Conservation (phyloP, 1,140 invertebrate species). For the Diorhabda sublineata region DNA sequence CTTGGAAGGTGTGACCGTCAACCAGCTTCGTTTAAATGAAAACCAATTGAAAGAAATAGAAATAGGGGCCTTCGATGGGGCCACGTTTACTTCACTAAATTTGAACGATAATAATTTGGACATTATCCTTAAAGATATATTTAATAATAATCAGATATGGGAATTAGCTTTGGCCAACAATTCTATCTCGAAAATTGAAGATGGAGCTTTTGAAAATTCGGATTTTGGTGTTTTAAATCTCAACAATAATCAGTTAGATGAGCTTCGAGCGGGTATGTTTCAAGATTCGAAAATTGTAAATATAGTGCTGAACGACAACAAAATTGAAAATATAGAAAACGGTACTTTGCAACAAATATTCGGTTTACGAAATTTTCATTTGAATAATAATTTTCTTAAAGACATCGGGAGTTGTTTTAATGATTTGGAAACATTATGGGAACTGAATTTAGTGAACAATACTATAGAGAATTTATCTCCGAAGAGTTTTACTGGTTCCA, state of each 20-base stretch:
- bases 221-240: background rate
- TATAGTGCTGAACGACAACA: background rate
- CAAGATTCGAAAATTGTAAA: background rate
- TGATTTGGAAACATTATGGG: background rate
- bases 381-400: slow-evolving; percentile 2
- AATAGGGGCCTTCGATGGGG: background rate
- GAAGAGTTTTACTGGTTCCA: slow-evolving; percentile 1
- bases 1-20: background rate
- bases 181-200: background rate
- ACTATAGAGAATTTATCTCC: background rate
- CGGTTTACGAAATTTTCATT: background rate
- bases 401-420: background rate
- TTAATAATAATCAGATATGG: background rate
- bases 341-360: slow-evolving; percentile 3
- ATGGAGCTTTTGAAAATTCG: background rate
- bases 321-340: background rate
- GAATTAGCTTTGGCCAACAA: background rate
- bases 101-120: background rate
- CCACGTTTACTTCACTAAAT: background rate
- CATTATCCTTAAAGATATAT: background rate
- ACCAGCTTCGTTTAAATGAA: background rate
- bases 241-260: background rate
- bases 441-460: slow-evolving; percentile 3
- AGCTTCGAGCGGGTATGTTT: background rate
- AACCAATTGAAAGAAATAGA: background rate